Evolutionary conservation across 2,797 vertebrate species (phyloP).

Genomic region (Anguilla pacifica): DNA sequence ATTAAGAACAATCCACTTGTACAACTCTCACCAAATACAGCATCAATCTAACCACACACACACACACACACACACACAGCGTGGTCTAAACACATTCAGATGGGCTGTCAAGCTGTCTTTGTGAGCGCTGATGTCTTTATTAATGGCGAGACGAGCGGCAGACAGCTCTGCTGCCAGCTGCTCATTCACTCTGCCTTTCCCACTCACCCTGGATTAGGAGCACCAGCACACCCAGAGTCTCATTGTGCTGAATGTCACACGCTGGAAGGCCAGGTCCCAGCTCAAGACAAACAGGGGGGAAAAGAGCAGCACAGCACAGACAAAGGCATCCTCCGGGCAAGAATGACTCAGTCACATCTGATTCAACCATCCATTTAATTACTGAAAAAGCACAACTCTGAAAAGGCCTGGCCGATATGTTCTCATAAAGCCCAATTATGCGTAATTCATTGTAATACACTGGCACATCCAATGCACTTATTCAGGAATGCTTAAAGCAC

Average conservation of each 20-base stretch:
- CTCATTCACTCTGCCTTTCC: constrained; percentile 61
- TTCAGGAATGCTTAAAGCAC: background rate
- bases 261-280: constrained; percentile 16
- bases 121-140: constrained; percentile 79
- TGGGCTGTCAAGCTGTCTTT: constrained; percentile 76
- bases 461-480: background rate
- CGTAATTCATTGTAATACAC: background rate
- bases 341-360: background rate
- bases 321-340: constrained; percentile 5
- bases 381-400: background rate
- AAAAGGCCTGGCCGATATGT: background rate
- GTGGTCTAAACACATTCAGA: constrained; percentile 60
- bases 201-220: constrained; percentile 63
- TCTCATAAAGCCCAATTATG: background rate
- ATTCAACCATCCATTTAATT: constrained; percentile 5
- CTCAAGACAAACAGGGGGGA: background rate
- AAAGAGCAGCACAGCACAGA: constrained; percentile 9
- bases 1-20: background rate
- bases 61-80: background rate
- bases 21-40: background rate
- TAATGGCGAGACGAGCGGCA: constrained; percentile 66
- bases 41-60: background rate
- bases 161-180: constrained; percentile 52
- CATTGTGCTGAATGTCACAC: background rate
- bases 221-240: constrained; percentile 15